Base-by-base conservation (phyloP, 2,113 vertebrate genomes). In the Chloropsis cyanopogon region DNA sequence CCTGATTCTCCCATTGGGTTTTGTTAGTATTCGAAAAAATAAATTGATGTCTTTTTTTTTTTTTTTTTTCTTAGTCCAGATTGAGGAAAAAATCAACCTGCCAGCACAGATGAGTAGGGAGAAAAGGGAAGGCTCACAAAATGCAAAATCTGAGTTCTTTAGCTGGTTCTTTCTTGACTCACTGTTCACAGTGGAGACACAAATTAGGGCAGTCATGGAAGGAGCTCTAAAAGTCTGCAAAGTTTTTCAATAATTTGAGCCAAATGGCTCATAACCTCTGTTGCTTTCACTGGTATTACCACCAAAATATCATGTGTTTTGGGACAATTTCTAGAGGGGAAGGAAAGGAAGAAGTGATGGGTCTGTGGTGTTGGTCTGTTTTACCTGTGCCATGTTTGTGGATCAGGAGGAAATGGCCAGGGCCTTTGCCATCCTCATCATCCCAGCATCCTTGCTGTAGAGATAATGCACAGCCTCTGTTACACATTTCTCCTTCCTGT, bases 1-100 rank as follows among this genome's bases (percentile, higher is more conserved):
- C 90, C 87, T 91, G 90, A 94, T 95, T 95, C 87, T 94, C 85
- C 90, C 76, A 70, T 77, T 87, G 94, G 93, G 82, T 95, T 95
- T 95, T 91, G 87, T 95, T 91, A 82, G 68, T 50, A 80, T 92
- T 82, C 0, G 19, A 82, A 80, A 95, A 97, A 94, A 93, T 82
- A 95, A 95, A 95, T 91, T 82, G 83, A 65, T 88, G 61, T 82
- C 2, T 57, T 47, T 41, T 82, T 72, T 64, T 22, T 56, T 57
- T 72, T 46, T 53, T 22, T 60, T 63, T 57, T 59, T 82, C 65
- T 54, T 2, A 13, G 35, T 63, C 25, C 59, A 73, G 57, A 91
- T 91, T 91, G 90, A 89, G 75, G 37, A 65, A 60, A 69, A 95
- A 95, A 85, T 91, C 84, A 88, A 91, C 92, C 87, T 92, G 63